Evolutionary conservation across 2,113 vertebrate species (phyloP).

Genomic region (Corynorhinus townsendii): DNA sequence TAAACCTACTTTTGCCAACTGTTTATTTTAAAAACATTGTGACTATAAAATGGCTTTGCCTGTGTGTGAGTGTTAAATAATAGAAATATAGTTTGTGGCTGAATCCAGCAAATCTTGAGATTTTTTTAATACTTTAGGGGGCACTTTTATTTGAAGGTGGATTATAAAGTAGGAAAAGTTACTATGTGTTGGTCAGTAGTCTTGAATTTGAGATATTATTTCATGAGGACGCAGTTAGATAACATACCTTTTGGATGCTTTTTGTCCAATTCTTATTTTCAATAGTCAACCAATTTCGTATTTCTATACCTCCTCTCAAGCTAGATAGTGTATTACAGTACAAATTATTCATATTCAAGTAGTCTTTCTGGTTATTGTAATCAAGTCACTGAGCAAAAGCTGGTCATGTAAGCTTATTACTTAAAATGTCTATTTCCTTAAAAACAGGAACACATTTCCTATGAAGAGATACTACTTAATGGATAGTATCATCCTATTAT

Average conservation of each 20-base stretch:
- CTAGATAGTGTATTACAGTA: slow-evolving; percentile 12
- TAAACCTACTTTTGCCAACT: background rate
- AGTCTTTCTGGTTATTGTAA: background rate
- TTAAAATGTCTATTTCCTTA: slow-evolving; percentile 30
- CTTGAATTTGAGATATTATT: slow-evolving; percentile 44
- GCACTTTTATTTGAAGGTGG: slow-evolving; percentile 11
- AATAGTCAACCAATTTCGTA: background rate
- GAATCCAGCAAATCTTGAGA: slow-evolving; percentile 13
- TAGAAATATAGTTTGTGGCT: background rate
- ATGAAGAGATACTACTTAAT: background rate
- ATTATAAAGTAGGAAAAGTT: slow-evolving; percentile 23
- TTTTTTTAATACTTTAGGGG: slow-evolving; percentile 28
- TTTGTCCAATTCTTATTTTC: slow-evolving; percentile 26
- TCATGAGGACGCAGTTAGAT: background rate
- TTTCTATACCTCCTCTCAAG: background rate
- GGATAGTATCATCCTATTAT: slow-evolving; percentile 2
- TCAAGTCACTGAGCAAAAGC: slow-evolving; percentile 23
- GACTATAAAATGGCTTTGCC: slow-evolving; percentile 36
- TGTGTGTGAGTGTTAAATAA: slow-evolving; percentile 15
- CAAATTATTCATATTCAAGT: slow-evolving; percentile 37
- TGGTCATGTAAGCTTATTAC: slow-evolving; percentile 22
- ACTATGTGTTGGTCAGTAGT: background rate
- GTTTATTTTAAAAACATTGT: slow-evolving; percentile 44
- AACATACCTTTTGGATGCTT: background rate
- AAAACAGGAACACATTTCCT: slow-evolving; percentile 23